Percentiles rank a stretch among this genome's conserved stretches.
phyloP scores from a whole-genome alignment of 2,797 vertebrate genomes.

The Dallia pectoralis region DNA sequence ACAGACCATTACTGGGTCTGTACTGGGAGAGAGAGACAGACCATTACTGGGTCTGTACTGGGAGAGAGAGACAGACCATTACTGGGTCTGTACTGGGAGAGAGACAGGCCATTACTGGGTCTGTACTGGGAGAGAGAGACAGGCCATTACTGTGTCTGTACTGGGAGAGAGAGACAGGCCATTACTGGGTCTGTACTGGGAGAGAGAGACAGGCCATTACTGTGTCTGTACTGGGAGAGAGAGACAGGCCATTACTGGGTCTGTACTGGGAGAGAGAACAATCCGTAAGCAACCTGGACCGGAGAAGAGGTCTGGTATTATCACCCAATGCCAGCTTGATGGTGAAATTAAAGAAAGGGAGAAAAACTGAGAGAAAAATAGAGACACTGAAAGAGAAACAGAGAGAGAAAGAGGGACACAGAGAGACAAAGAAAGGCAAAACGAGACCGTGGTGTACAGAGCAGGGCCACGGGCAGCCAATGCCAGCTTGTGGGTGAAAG shows the following conservation, averaged over 20 bases:
- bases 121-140: constrained; percentile 11
- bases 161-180: not conserved
- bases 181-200: not conserved
- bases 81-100: constrained; percentile 4
- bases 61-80: not conserved
- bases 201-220: not conserved
- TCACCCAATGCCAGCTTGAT: not conserved
- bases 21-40: too few relatives aligned
- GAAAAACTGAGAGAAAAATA: not conserved
- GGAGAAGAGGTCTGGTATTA: not conserved
- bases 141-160: not conserved
- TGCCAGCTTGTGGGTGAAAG: not conserved
- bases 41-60: not conserved
- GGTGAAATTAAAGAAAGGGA: not conserved
- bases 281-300: too few relatives aligned
- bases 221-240: too few relatives aligned
- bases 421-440: not conserved
- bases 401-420: not conserved
- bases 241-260: not conserved
- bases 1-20: too few relatives aligned
- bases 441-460: constrained; percentile 8
- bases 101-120: not conserved
- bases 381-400: constrained; percentile 7
- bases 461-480: not conserved
- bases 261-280: too few relatives aligned